Evolutionary conservation across 2,888 invertebrate species (phyloP).

Genomic region (Drosophila differens): DNA sequence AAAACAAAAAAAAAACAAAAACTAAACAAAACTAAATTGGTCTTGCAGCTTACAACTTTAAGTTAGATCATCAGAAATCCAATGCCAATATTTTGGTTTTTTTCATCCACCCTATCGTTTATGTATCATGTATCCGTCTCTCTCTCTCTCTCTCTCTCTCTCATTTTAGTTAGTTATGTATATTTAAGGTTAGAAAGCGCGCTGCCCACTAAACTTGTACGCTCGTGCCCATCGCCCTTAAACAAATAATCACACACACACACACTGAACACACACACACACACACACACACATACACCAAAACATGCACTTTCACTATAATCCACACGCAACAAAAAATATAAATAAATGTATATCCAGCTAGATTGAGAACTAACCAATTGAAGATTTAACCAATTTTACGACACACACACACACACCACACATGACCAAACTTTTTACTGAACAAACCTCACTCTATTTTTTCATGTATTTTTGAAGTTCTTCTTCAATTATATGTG

Average conservation of each 20-base stretch:
- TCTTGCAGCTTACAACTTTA: conserved; percentile 56
- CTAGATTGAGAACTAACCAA: conserved; percentile 71
- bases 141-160: conserved; percentile 26
- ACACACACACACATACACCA: conserved; percentile 13
- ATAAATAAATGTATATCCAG: conserved; percentile 53
- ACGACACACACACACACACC: conserved; percentile 17
- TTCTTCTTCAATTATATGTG: conserved; percentile 18
- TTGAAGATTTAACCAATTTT: conserved; percentile 42
- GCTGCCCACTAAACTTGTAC: conserved; percentile 67
- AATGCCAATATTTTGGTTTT: conserved; percentile 57
- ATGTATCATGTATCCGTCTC: conserved; percentile 40
- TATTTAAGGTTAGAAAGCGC: conserved; percentile 70
- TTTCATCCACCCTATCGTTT: conserved; percentile 52
- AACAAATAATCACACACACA: conserved; percentile 22
- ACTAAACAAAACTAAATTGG: conserved; percentile 31
- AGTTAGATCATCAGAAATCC: conserved; percentile 34
- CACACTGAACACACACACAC: conserved; percentile 14
- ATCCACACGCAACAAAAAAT: conserved; percentile 30
- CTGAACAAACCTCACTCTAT: conserved; percentile 35
- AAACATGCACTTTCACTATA: too few species aligned
- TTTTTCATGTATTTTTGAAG: conserved; percentile 56
- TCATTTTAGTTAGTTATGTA: conserved; percentile 62
- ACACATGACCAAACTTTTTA: conserved; percentile 40
- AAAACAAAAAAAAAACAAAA: conserved; percentile 1
- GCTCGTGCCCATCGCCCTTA: conserved; percentile 44